Evolutionary conservation across 2,888 invertebrate genomes (phyloP), one percentile per base, ranked within the genome.

Genomic region (Phyto melanocephala): DNA sequence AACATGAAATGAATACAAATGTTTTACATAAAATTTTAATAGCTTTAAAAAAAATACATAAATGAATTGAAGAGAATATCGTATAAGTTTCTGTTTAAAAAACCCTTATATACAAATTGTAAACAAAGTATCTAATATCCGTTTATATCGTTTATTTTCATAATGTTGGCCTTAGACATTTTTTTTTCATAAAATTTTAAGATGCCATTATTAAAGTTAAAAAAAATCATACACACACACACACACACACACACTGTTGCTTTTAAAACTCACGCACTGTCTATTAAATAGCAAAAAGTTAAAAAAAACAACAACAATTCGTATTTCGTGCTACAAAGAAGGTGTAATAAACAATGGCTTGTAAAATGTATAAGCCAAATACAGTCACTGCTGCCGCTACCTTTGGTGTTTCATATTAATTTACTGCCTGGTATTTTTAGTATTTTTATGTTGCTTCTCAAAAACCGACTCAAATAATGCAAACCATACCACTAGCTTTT

Each of bases 161-260:
- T 20, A 54, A 54, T 62, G 10, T 68, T 77, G 50, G 45, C 74
- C 79, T 56, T 37, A 71, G 65, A 75, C 79, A 22, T 33, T 28
- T 40, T 52, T 47, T 52, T 28, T 28, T 28, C 6, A 28, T 28
- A 28, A 42, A 28, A 20, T 11, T 15, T 52, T 5, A 10, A 24
- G 71, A 37, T 72, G 86, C 86, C 87, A 87, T 85, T 86, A 85
- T 85, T n/a, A 82, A 85, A 86, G 85, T 84, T 81, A 76, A 80
- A 84, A 86, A 47, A 6, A 28, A 28, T n/a, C n/a, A n/a, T n/a
- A n/a, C n/a, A n/a, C n/a, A n/a, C n/a, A n/a, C n/a, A n/a, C n/a
- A n/a, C n/a, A n/a, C n/a, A n/a, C n/a, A n/a, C n/a, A 60, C 45
- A 85, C 71, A 76, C 71, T 82, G 82, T 76, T 79, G 82, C 82